Evolutionary conservation across 2,797 vertebrate species (phyloP), one percentile per base, ranked within the genome.

Genomic region (Paguma larvata): DNA sequence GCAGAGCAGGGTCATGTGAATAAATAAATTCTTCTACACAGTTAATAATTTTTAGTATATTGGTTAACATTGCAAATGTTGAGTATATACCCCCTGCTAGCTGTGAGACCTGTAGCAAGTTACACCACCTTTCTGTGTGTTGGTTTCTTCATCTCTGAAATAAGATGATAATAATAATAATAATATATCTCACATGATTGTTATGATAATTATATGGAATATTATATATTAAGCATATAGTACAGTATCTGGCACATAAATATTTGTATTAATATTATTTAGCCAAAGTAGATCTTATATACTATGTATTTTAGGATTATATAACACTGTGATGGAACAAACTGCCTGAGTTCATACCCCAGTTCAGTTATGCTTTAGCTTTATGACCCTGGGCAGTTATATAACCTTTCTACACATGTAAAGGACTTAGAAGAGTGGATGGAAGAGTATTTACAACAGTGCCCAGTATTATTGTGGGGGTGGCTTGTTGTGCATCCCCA

Each of bases 381-480:
- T 88, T 80, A 16, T n/a, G 38, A 65, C 8, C n/a, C 46, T 53
- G 67, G 30, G 51, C 46, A 88, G 51, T 44, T n/a, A 14, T 27
- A 14, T 34, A 25, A 73, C 48, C 4, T 85, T 85, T 59, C 53
- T 51, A 79, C 48, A 15, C 9, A 30, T 11, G 32, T 30, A 77
- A 62, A 63, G 21, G n/a, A 10, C 21, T 23, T n/a, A 25, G 21
- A 93, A 38, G 5, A 56, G 32, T 32, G 25, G 41, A 63, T 1
- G 5, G 15, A 3, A 19, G 27, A 25, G 59, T 48, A 7, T 38
- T 83, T 13, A 10, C 18, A 25, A 32, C 6, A 9, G n/a, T 59
- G 44, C 3, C 3, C 18, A 34, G 15, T 8, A 9, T 6, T 32
- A 11, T 1, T 48, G 19, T 19, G 32, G 13, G 0, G 9, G 9